These are phyloP conservation scores for Hecatera dysodea DNA, from an alignment of 2,888 invertebrate genomes.

Conservation along the genomic window DNA sequence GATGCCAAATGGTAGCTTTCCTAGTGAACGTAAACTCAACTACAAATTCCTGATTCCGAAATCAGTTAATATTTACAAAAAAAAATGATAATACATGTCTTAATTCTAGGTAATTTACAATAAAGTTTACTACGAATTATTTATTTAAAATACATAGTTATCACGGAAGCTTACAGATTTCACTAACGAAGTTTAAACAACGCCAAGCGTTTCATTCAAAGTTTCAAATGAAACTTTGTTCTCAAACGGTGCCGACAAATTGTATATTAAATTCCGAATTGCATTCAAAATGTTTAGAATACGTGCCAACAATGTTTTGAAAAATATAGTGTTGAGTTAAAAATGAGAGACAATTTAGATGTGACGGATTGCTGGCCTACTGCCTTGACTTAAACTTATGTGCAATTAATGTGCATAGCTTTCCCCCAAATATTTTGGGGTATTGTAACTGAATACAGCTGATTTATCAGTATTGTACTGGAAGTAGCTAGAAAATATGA, in stretches of 20 bases:
- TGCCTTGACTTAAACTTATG: not conserved
- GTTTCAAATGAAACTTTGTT: slow-evolving; percentile 51
- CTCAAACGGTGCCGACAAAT: slow-evolving; percentile 49
- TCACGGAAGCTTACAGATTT: slow-evolving; percentile 41
- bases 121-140: slow-evolving; percentile 16
- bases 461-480: too few species aligned
- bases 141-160: slow-evolving; percentile 35
- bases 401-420: too few species aligned
- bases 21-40: too few species aligned
- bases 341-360: slow-evolving; percentile 14
- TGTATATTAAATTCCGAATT: slow-evolving; percentile 55
- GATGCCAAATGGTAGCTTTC: too few species aligned
- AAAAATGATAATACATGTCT: too few species aligned
- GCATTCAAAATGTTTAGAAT: slow-evolving; percentile 48
- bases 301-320: slow-evolving; percentile 54
- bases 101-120: not conserved
- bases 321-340: slow-evolving; percentile 12
- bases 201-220: slow-evolving; percentile 53
- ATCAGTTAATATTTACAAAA: too few species aligned
- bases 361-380: slow-evolving; percentile 3
- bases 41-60: too few species aligned
- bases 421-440: too few species aligned
- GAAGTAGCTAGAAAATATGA: too few species aligned
- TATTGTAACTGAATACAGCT: too few species aligned
- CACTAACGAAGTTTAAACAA: slow-evolving; percentile 51